A percentile compares a stretch with the other conserved stretches of the same genome.
phyloP scores from a whole-genome alignment of 2,888 invertebrate species.

The Thelaira solivaga region DNA sequence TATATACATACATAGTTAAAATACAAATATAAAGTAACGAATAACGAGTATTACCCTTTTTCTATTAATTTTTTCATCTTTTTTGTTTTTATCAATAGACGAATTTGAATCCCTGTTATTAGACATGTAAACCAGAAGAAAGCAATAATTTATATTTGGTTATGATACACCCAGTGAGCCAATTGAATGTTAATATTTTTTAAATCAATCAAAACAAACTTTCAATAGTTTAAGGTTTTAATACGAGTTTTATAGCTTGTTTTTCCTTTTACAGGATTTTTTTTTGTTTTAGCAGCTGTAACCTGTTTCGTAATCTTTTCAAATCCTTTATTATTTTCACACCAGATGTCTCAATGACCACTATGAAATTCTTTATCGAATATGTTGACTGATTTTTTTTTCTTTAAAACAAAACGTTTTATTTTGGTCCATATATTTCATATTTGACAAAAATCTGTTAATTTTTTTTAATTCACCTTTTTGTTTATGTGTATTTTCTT shows the following conservation, averaged over 20 bases:
- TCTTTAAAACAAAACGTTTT: not conserved
- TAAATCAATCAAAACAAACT: not conserved
- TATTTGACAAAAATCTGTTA: conserved; percentile 31
- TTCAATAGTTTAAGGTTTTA: not conserved
- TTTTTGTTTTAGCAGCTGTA: too few relatives aligned
- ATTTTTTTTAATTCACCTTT: conserved; percentile 37
- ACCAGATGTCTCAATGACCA: not conserved
- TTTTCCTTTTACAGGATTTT: too few relatives aligned
- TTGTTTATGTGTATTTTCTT: not conserved
- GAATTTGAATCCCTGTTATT: not conserved
- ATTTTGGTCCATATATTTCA: not conserved
- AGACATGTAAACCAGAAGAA: conserved; percentile 13
- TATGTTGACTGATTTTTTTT: not conserved
- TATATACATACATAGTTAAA: too few relatives aligned
- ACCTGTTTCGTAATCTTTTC: too few relatives aligned
- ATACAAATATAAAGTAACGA: not conserved
- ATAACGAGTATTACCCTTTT: conserved; percentile 56
- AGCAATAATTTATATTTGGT: not conserved
- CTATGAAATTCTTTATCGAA: not conserved
- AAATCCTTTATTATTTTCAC: not conserved
- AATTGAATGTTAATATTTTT: not conserved
- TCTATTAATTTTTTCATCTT: conserved; percentile 12
- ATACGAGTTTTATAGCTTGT: too few relatives aligned
- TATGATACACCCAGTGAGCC: not conserved
- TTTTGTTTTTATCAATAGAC: not conserved